Conservation (phyloP, 2,113 vertebrate species). For the Myiopsitta monachus region DNA sequence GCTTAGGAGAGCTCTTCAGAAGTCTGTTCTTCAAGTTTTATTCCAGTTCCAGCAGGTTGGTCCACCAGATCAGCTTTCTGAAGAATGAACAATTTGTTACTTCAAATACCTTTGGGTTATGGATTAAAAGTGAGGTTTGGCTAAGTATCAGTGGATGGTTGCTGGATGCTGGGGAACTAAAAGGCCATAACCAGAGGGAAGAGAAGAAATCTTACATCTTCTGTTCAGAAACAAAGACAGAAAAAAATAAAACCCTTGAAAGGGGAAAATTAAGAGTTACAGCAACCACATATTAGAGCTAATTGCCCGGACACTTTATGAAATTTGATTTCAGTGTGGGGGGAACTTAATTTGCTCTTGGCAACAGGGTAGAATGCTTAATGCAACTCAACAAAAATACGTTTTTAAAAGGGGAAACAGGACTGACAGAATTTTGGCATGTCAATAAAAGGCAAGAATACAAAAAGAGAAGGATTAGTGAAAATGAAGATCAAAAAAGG, state of each 20-base stretch:
- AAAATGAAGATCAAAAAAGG: slow-evolving; percentile 81
- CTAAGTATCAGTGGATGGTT: slow-evolving; percentile 24
- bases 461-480: slow-evolving; percentile 80
- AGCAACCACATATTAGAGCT: slow-evolving; percentile 51
- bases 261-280: slow-evolving; percentile 52
- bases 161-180: slow-evolving; percentile 19
- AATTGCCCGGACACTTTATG: slow-evolving; percentile 40
- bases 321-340: slow-evolving; percentile 55
- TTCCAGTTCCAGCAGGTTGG: slow-evolving; percentile 24
- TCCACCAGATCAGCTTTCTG: slow-evolving; percentile 10
- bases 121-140: slow-evolving; percentile 61
- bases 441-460: slow-evolving; percentile 79
- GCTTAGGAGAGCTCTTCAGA: slow-evolving; percentile 22
- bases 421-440: slow-evolving; percentile 80
- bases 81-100: slow-evolving; percentile 63
- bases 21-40: slow-evolving; percentile 17
- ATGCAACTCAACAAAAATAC: slow-evolving; percentile 76
- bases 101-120: slow-evolving; percentile 48
- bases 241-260: slow-evolving; percentile 51
- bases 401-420: slow-evolving; percentile 75
- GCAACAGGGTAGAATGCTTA: slow-evolving; percentile 69
- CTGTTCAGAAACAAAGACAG: slow-evolving; percentile 44
- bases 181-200: slow-evolving; percentile 40
- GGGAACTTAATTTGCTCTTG: slow-evolving; percentile 73
- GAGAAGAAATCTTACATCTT: slow-evolving; percentile 21